Percentiles rank a stretch among this genome's conserved stretches.
Evolutionary conservation across 2,888 invertebrate species (phyloP).

Genomic region (Hirtodrosophila trivittata): DNA sequence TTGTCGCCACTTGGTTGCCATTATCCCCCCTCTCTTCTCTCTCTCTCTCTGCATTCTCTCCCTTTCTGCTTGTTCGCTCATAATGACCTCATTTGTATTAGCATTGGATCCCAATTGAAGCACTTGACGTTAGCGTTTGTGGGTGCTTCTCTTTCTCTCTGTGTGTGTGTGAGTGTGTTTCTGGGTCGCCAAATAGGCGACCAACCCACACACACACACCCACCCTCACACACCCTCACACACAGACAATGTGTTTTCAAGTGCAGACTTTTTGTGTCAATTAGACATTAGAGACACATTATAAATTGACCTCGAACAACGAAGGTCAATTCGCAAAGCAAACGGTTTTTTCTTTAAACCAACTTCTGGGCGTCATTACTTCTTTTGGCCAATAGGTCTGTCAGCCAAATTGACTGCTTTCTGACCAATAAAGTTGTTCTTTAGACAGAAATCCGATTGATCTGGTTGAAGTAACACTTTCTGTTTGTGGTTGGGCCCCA

Average conservation of each 20-base stretch:
- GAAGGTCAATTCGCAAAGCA: constrained; percentile 33
- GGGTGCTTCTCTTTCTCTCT: constrained; percentile 22
- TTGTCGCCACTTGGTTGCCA: constrained; percentile 71
- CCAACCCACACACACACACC: constrained; percentile 11
- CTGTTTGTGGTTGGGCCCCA: too few relatives aligned
- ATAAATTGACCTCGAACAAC: constrained; percentile 43
- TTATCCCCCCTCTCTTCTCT: constrained; percentile 27
- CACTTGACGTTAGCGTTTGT: constrained; percentile 48
- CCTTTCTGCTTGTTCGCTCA: constrained; percentile 28
- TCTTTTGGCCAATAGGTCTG: too few relatives aligned
- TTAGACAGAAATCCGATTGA: too few relatives aligned
- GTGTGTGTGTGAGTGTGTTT: constrained; percentile 42
- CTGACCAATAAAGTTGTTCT: too few relatives aligned
- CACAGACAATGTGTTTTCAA: constrained; percentile 55
- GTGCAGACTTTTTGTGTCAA: constrained; percentile 70
- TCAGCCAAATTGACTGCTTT: too few relatives aligned
- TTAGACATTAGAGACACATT: constrained; percentile 49
- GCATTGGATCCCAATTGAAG: constrained; percentile 73
- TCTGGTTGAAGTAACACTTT: too few relatives aligned
- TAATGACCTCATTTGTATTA: constrained; percentile 78
- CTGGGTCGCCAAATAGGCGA: constrained; percentile 61
- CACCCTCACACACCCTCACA: too few relatives aligned
- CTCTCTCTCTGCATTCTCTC: not conserved
- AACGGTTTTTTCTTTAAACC: too few relatives aligned
- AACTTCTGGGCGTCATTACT: too few relatives aligned